These are phyloP conservation scores for Ctenomys sociabilis DNA, from an alignment of 2,113 vertebrate genomes.

Conservation along the genomic window DNA sequence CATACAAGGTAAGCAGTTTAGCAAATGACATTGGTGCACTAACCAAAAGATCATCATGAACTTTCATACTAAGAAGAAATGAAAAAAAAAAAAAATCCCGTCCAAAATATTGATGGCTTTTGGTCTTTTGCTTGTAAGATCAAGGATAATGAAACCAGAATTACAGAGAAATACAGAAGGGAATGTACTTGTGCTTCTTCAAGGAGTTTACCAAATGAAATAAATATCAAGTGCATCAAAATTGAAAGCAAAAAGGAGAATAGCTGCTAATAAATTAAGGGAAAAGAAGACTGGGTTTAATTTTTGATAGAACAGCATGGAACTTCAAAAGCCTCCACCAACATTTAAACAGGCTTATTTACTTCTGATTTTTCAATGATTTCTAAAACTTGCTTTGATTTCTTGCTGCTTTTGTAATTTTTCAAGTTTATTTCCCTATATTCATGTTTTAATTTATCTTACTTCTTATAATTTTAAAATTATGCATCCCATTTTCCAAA, in stretches of 20 bases:
- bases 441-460: constrained; percentile 14
- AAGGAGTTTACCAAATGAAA: constrained; percentile 38
- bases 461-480: constrained; percentile 49
- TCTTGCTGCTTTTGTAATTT: background rate
- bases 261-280: background rate
- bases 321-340: background rate
- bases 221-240: background rate
- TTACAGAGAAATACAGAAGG: background rate
- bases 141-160: background rate
- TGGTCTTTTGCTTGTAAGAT: background rate
- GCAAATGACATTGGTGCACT: background rate
- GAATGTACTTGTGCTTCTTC: background rate
- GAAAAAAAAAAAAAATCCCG: background rate
- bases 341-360: background rate
- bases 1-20: background rate
- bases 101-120: background rate
- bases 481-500: background rate
- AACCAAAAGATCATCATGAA: background rate
- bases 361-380: background rate
- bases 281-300: background rate
- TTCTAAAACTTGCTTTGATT: constrained; percentile 22
- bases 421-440: constrained; percentile 29
- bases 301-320: background rate
- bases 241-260: constrained; percentile 34
- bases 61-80: constrained; percentile 14